Conservation (phyloP, 1,140 invertebrate genomes). For the Triops cancriformis region DNA sequence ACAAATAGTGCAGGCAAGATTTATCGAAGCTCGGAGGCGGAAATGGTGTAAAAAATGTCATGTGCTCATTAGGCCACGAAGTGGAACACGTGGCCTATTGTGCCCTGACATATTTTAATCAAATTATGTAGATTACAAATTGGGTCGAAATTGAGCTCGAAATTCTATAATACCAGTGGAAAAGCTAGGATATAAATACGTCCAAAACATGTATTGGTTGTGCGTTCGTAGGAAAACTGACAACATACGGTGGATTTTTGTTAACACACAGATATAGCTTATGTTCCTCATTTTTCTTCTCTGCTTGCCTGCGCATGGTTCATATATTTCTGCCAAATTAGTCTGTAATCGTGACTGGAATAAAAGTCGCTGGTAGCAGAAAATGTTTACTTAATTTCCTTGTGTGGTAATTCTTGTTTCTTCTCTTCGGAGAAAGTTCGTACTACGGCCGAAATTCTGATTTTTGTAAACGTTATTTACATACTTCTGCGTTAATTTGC, state of each 20-base stretch:
- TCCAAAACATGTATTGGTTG: background rate
- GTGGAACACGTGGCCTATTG: background rate
- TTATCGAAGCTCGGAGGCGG: background rate
- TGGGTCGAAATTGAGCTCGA: background rate
- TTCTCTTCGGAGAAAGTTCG: no score
- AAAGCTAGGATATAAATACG: background rate
- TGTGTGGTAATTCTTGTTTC: no score
- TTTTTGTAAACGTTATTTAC: no score
- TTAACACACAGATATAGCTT: background rate
- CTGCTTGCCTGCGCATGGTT: slow-evolving; percentile 8
- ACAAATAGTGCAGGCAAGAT: background rate
- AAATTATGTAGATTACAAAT: background rate
- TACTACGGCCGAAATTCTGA: no score
- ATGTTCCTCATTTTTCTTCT: background rate
- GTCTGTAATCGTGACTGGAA: background rate
- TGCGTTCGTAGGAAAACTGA: background rate
- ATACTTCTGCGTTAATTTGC: no score
- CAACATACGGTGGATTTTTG: background rate
- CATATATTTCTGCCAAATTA: slow-evolving; percentile 7
- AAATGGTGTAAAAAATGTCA: background rate
- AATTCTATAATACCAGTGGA: background rate
- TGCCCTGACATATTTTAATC: background rate
- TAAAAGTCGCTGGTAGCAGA: background rate
- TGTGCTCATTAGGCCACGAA: background rate
- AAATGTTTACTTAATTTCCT: background rate